phyloP scores from a whole-genome alignment of 2,888 invertebrate genomes.

The Tetragnatha montana region DNA sequence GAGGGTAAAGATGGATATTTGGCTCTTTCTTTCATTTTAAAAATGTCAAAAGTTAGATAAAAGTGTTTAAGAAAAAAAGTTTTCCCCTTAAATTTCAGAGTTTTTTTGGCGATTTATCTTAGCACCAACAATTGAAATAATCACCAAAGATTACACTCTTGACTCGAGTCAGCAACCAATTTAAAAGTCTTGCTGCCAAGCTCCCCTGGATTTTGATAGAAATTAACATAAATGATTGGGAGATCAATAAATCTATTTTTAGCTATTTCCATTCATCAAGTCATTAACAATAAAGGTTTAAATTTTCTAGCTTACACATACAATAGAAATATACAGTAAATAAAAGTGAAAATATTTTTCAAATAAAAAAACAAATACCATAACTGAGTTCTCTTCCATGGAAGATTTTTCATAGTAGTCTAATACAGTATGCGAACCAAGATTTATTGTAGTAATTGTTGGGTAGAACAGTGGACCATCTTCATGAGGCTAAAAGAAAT shows the following conservation, averaged over 20 bases:
- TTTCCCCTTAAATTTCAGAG: too few relatives aligned
- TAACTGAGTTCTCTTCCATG: conserved; percentile 5
- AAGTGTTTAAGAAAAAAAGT: too few relatives aligned
- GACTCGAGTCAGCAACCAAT: too few relatives aligned
- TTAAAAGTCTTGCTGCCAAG: too few relatives aligned
- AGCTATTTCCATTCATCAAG: neutral
- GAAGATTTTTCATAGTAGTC: conserved; percentile 81
- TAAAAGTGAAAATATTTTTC: neutral
- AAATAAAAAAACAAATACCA: neutral
- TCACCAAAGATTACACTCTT: too few relatives aligned
- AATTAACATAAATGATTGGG: neutral
- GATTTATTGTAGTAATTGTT: conserved; percentile 91
- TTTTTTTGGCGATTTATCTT: too few relatives aligned
- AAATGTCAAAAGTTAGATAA: too few relatives aligned
- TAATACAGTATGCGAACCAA: conserved; percentile 92
- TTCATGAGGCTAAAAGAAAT: conserved; percentile 84
- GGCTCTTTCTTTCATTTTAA: too few relatives aligned
- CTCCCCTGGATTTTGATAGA: too few relatives aligned
- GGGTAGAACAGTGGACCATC: conserved; percentile 97
- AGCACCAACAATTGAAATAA: too few relatives aligned
- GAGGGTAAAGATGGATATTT: too few relatives aligned
- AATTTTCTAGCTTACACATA: too few relatives aligned
- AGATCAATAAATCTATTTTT: neutral
- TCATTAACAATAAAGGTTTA: neutral
- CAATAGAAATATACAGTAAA: neutral